Percentiles rank a stretch among this genome's conserved stretches.
These are phyloP conservation scores for Pogonus chalceus DNA, from an alignment of 1,140 invertebrate genomes.

Conservation along the genomic window DNA sequence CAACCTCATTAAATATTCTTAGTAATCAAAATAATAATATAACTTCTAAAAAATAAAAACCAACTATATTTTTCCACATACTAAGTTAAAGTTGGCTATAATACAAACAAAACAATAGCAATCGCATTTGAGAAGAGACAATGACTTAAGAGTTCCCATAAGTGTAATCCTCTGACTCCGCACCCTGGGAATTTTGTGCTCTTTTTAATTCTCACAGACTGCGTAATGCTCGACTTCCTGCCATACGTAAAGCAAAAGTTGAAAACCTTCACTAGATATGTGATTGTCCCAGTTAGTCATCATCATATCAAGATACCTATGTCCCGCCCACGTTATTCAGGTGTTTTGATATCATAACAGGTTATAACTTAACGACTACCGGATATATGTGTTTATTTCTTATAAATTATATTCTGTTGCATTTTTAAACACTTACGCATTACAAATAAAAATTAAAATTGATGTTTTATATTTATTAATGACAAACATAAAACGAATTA, in stretches of 20 bases:
- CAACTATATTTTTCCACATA: neutral
- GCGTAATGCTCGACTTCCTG: neutral
- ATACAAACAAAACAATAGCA: neutral
- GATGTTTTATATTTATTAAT: too few relatives aligned
- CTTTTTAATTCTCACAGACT: conserved; percentile 2
- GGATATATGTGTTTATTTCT: too few relatives aligned
- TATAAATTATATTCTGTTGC: too few relatives aligned
- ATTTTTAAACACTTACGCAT: too few relatives aligned
- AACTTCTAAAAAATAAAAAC: neutral
- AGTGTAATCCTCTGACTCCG: neutral
- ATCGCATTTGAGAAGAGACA: neutral
- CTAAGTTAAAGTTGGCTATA: neutral
- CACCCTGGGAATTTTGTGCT: neutral
- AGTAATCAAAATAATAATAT: neutral
- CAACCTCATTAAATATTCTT: too few relatives aligned
- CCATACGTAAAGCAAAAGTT: neutral
- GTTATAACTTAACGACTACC: too few relatives aligned
- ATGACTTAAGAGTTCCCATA: neutral
- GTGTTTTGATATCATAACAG: too few relatives aligned
- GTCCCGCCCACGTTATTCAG: too few relatives aligned
- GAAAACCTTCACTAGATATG: neutral
- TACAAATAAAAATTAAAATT: too few relatives aligned
- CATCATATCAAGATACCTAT: too few relatives aligned
- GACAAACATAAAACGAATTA: too few relatives aligned
- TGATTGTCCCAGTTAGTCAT: neutral